A percentile compares a stretch with the other conserved stretches of the same genome.
Evolutionary conservation across 2,888 invertebrate species (phyloP).

Genomic region (Caenorhabditis sp.): DNA sequence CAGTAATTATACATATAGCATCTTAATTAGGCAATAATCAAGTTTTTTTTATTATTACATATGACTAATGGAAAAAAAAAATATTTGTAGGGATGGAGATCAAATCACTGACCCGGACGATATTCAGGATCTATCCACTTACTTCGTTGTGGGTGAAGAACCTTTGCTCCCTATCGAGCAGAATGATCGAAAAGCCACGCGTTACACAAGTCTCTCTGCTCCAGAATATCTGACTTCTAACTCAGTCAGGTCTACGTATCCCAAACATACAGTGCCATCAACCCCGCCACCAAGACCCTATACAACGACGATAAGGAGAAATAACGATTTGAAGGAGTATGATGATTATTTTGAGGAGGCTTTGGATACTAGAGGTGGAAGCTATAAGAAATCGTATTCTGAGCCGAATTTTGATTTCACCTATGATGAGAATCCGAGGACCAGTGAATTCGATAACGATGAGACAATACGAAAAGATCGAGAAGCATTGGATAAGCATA

Average conservation of each 20-base stretch:
- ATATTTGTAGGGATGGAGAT: constrained; percentile 47
- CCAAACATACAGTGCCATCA: constrained; percentile 19
- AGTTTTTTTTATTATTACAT: background rate
- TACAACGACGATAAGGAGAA: background rate
- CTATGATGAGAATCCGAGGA: constrained; percentile 32
- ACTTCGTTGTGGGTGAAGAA: constrained; percentile 52
- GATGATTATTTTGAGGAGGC: constrained; percentile 39
- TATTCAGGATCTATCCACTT: constrained; percentile 51
- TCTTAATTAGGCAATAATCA: too few relatives aligned
- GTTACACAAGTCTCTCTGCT: constrained; percentile 43
- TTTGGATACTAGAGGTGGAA: constrained; percentile 8
- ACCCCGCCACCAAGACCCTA: constrained; percentile 42
- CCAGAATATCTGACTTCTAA: constrained; percentile 41
- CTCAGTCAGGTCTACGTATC: constrained; percentile 41
- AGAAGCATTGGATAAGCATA: constrained; percentile 49
- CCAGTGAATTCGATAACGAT: constrained; percentile 51
- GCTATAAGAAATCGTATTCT: background rate
- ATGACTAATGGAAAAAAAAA: too few relatives aligned
- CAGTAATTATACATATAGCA: too few relatives aligned
- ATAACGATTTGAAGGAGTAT: constrained; percentile 26
- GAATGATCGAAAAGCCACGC: constrained; percentile 4
- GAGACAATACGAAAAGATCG: constrained; percentile 47
- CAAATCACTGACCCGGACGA: constrained; percentile 53
- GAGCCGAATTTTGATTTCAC: background rate
- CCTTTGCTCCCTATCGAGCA: constrained; percentile 10